phyloP scores from a whole-genome alignment of 2,113 vertebrate species.

The Corythornis cristatus region DNA sequence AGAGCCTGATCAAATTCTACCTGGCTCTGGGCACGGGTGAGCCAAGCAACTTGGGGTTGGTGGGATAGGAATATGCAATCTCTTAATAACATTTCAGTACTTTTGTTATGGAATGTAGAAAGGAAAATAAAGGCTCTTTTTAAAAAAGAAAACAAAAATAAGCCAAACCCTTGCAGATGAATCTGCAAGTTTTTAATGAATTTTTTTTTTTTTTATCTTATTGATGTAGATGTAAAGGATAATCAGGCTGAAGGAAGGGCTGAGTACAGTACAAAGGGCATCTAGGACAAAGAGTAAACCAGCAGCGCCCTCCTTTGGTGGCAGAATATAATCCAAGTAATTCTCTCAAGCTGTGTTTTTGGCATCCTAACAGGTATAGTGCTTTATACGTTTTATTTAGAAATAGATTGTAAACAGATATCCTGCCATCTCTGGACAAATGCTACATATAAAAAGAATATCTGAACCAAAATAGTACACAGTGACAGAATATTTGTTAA shows the following conservation, averaged over 20 bases:
- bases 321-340: neutral
- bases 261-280: neutral
- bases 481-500: neutral
- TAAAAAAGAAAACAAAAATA: neutral
- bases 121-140: slow-evolving; percentile 20
- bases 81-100: slow-evolving; percentile 33
- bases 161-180: neutral
- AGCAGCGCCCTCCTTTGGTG: slow-evolving; percentile 35
- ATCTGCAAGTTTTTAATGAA: neutral
- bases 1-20: neutral
- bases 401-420: neutral
- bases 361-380: neutral
- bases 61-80: neutral
- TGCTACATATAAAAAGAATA: neutral
- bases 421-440: neutral
- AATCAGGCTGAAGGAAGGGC: neutral
- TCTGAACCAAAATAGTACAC: neutral
- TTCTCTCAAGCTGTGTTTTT: neutral
- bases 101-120: neutral
- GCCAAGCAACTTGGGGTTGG: neutral
- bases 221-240: neutral
- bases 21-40: neutral
- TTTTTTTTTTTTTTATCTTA: neutral
- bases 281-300: neutral
- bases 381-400: neutral